Evolutionary conservation across 2,113 vertebrate species (phyloP).

Genomic region (Andinoacara biseriatus): DNA sequence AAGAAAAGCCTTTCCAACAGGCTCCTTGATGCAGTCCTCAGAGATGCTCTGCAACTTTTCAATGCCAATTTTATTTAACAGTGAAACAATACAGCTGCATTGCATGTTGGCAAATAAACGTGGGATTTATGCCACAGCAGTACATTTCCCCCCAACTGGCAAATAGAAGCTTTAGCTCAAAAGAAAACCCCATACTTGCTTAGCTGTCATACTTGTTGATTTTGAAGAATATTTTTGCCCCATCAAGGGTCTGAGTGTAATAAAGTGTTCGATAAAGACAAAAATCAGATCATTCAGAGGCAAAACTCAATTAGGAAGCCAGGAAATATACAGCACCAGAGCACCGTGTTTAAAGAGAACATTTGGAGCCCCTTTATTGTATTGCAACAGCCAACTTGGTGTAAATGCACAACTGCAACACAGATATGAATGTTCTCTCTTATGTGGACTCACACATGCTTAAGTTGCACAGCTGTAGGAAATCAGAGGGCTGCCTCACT

Average conservation of each 20-base stretch:
- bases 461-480: constrained; percentile 26
- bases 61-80: constrained; percentile 34
- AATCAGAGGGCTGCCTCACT: constrained; percentile 9
- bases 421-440: background rate
- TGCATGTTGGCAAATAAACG: constrained; percentile 38
- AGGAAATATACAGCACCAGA: background rate
- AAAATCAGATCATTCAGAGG: too few species aligned
- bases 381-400: background rate
- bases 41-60: constrained; percentile 22
- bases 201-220: background rate
- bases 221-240: background rate
- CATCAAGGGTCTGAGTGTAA: too few species aligned
- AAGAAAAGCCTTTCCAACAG: constrained; percentile 14
- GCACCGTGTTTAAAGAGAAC: background rate
- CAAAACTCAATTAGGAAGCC: background rate
- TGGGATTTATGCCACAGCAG: background rate
- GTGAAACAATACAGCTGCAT: constrained; percentile 39
- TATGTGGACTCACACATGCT: background rate
- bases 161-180: constrained; percentile 12
- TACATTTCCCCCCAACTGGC: constrained; percentile 5
- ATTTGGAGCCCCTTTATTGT: background rate
- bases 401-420: background rate
- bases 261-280: background rate
- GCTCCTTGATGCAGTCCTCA: constrained; percentile 17
- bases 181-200: background rate